Evolutionary conservation across 2,113 vertebrate species (phyloP), one percentile per base, ranked within the genome.

Genomic region (Dasyprocta punctata): DNA sequence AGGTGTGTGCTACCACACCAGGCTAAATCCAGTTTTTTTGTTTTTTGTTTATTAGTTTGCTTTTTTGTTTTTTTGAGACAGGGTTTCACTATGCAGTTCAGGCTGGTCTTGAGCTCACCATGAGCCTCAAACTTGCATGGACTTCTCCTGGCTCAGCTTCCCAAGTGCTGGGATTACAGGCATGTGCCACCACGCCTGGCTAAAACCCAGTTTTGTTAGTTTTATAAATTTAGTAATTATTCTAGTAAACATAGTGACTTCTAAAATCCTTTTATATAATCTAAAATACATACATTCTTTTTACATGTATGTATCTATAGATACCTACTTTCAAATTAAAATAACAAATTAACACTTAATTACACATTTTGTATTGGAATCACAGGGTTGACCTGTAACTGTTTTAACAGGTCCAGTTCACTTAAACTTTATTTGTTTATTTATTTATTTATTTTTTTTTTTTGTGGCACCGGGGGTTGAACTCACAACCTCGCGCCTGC

Each of bases 291-390:
- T 38, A 65, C 7, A 16, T n/a, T 89, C 13, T 92, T 28, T 80
- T 13, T 92, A 5, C 38, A 22, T 80, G 7, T 65, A 17, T 58
- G 7, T 52, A 26, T 63, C 75, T 84, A 11, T 86, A 92, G 38
- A 33, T 49, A 17, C 28, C 63, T 1, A 82, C 65, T 87, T 92
- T 82, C 36, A 88, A 47, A 90, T 69, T 89, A 80, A 93, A 85
- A 24, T 69, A 26, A 85, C 61, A 91, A 60, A 77, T 89, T 67
- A 77, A 58, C 41, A 83, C 65, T 81, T 28, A 89, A 6, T 56
- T 83, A 28, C 36, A 86, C 16, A 52, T 86, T 90, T 89, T 93
- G 65, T 67, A 61, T 60, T 87, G 33, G 22, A 92, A 91, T 84
- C 47, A 33, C 5, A 63, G 49, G 44, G 36, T 80, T 93, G 49